Evolutionary conservation across 2,113 vertebrate species (phyloP).

Genomic region (Oryzias javanicus): DNA sequence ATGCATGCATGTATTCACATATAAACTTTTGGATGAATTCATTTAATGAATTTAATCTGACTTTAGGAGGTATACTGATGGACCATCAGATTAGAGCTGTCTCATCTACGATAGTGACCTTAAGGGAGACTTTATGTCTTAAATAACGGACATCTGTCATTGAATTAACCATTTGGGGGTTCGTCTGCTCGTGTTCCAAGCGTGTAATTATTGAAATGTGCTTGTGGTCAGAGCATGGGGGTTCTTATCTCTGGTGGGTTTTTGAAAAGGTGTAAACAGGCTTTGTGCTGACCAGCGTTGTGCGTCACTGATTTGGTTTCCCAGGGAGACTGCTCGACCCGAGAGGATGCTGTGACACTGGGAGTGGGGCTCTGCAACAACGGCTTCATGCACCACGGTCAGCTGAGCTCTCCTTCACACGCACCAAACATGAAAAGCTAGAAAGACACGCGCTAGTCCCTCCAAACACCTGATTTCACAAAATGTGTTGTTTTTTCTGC

Average conservation of each 20-base stretch:
- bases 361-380: conserved; percentile 98
- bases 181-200: not conserved
- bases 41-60: no score
- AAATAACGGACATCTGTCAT: not conserved
- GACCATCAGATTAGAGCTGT: no score
- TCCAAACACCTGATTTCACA: no score
- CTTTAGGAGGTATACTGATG: no score
- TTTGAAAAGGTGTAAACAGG: conserved; percentile 40
- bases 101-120: no score
- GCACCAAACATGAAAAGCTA: not conserved
- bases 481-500: not conserved
- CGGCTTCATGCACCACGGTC: conserved; percentile 98
- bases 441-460: not conserved
- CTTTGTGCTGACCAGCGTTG: conserved; percentile 47
- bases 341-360: conserved; percentile 93
- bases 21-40: no score
- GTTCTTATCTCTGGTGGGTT: conserved; percentile 1
- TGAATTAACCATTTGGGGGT: not conserved
- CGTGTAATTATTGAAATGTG: conserved; percentile 16
- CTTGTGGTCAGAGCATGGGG: not conserved
- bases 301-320: conserved; percentile 64
- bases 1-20: no score
- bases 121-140: no score
- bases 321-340: conserved; percentile 93
- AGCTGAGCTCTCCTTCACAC: conserved; percentile 44